Evolutionary conservation across 1,140 invertebrate species (phyloP), one percentile per base, ranked within the genome.

Genomic region (Drosophila elegans): DNA sequence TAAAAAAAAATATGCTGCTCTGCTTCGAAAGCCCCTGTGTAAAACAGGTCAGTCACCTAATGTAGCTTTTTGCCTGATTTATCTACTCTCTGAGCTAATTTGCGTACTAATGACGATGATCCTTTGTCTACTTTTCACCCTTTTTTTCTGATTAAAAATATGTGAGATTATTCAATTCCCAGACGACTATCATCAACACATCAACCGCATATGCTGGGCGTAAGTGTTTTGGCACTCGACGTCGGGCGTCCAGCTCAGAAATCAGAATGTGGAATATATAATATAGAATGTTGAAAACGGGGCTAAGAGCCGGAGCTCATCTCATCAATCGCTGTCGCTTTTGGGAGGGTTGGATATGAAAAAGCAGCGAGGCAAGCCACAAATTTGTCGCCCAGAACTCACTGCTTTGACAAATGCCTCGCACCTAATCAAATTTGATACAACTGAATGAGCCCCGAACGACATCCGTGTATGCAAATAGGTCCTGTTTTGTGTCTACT

Each of bases 401-500:
- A 48, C 52, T 78, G 46, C 67, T 78, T 81, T 86, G 82, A 86
- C 82, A 86, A 86, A 86, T 86, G 83, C 46, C 83, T 86, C 83
- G 83, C 83, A 86, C 83, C 83, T 88, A 86, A 86, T 86, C 83
- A 86, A 86, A 86, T 86, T 86, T 83, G 80, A 74, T 86, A 66
- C 83, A 83, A 88, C 72, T 86, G 83, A 86, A 86, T 88, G 83
- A 68, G 83, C 83, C 60, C 62, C 64, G 56, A 69, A 53, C 66
- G 67, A 74, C 59, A 74, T 62, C 61, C 78, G 61, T 63, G 67
- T 77, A 77, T 77, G 74, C 74, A 77, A 77, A 77, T 52, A 78
- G 53, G 41, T 78, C 45, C 74, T 71, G 64, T 63, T 63, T 13
- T 44, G 36, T 6, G 2, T 7, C 11, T 53, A 36, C 34, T 66